Conservation (phyloP, 2,888 invertebrate genomes). For the Chromoteleia sp. region DNA sequence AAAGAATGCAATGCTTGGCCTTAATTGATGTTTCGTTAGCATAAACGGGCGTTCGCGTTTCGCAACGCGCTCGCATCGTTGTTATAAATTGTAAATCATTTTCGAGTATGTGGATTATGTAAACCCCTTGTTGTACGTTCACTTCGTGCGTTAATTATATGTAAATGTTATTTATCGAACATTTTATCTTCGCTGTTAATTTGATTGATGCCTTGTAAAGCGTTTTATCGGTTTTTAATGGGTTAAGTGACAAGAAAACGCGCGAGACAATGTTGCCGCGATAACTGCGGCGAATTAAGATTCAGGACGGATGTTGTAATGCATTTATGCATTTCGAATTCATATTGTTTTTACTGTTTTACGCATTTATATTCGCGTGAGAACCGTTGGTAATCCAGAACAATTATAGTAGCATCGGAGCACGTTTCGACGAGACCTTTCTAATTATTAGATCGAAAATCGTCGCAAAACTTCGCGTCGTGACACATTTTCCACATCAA, state of each 20-base stretch:
- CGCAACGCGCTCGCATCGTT: conserved; percentile 10
- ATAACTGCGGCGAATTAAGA: neutral
- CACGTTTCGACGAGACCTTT: neutral
- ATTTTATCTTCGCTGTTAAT: conserved; percentile 45
- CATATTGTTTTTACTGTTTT: neutral
- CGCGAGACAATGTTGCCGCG: neutral
- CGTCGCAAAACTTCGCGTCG: no score
- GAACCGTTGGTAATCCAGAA: neutral
- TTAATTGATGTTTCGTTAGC: conserved; percentile 24
- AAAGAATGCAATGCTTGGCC: no score
- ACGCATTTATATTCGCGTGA: neutral
- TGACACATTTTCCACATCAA: no score
- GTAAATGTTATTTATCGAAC: conserved; percentile 31
- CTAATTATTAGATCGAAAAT: no score
- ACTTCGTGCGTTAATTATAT: conserved; percentile 43
- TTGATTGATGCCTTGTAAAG: conserved; percentile 57
- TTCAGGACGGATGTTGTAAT: conserved; percentile 1
- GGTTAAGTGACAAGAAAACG: conserved; percentile 6
- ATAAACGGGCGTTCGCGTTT: neutral
- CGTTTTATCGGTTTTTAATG: conserved; percentile 38
- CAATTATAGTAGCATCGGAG: neutral
- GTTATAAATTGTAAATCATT: conserved; percentile 27
- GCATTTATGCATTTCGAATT: neutral
- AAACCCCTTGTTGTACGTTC: conserved; percentile 20
- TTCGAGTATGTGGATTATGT: conserved; percentile 22